Evolutionary conservation across 2,113 vertebrate species (phyloP).

Genomic region (Acinonyx jubatus): DNA sequence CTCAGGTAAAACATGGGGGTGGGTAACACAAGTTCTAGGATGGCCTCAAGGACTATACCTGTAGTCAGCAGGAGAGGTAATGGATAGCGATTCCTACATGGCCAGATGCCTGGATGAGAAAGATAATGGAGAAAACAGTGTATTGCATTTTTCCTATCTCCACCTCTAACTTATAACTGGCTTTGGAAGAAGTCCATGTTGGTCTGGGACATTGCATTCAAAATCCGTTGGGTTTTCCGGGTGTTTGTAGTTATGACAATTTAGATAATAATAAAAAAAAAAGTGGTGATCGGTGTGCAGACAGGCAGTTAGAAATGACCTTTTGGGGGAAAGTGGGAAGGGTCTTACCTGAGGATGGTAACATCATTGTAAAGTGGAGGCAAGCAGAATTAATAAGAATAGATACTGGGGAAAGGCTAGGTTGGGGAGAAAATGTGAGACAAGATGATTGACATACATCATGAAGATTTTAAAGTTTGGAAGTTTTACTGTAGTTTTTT

Average conservation of each 20-base stretch:
- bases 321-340: not conserved
- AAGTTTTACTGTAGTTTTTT: not conserved
- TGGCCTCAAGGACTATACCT: no score
- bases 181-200: not conserved
- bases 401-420: not conserved
- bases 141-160: not conserved
- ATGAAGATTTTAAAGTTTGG: not conserved
- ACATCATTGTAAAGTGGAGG: not conserved
- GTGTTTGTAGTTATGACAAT: not conserved
- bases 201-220: not conserved
- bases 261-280: not conserved
- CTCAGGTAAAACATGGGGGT: not conserved
- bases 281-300: not conserved
- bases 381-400: not conserved
- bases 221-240: not conserved
- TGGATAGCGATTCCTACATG: not conserved
- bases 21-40: not conserved
- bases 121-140: not conserved
- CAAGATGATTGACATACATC: no score
- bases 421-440: rapidly evolving
- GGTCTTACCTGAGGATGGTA: not conserved
- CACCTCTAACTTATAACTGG: no score
- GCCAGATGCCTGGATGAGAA: not conserved
- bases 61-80: no score
- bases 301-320: not conserved